phyloP scores from a whole-genome alignment of 1,140 invertebrate genomes.

The Arion vulgaris region DNA sequence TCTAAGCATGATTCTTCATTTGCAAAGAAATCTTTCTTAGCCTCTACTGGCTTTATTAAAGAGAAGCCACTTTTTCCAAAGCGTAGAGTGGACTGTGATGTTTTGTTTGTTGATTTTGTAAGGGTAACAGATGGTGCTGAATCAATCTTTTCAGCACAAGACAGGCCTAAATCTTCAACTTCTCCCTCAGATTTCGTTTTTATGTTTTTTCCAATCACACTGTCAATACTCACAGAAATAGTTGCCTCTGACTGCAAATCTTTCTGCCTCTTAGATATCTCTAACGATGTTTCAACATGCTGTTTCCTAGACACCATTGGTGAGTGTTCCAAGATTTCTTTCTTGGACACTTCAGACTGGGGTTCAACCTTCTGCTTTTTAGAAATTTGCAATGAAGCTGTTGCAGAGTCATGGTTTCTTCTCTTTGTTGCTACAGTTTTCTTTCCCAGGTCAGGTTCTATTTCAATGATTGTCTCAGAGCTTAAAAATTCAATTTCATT shows the following conservation, averaged over 20 bases:
- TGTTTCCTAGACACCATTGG: no score
- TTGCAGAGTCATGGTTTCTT: not conserved
- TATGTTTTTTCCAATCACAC: no score
- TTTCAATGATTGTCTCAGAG: not conserved
- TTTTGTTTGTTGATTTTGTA: not conserved
- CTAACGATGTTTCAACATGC: no score
- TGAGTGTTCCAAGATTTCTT: no score
- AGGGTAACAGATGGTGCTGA: not conserved
- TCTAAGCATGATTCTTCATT: not conserved
- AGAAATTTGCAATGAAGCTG: not conserved
- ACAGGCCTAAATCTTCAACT: no score
- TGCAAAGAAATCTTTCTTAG: not conserved
- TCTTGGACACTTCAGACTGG: no score
- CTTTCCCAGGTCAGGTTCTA: not conserved
- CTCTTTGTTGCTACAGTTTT: not conserved
- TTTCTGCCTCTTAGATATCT: no score
- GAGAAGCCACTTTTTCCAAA: slow-evolving; percentile 22
- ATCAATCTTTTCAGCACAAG: not conserved
- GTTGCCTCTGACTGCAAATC: no score
- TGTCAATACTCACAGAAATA: no score
- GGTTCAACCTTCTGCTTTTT: not conserved
- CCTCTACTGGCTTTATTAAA: not conserved
- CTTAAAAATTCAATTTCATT: not conserved
- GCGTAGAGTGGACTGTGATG: not conserved
- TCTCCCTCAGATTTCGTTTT: no score